A percentile compares a stretch with the other conserved stretches of the same genome.
These are phyloP conservation scores for Hiodon tergisus DNA, from an alignment of 2,113 vertebrate genomes.

Conservation along the genomic window DNA sequence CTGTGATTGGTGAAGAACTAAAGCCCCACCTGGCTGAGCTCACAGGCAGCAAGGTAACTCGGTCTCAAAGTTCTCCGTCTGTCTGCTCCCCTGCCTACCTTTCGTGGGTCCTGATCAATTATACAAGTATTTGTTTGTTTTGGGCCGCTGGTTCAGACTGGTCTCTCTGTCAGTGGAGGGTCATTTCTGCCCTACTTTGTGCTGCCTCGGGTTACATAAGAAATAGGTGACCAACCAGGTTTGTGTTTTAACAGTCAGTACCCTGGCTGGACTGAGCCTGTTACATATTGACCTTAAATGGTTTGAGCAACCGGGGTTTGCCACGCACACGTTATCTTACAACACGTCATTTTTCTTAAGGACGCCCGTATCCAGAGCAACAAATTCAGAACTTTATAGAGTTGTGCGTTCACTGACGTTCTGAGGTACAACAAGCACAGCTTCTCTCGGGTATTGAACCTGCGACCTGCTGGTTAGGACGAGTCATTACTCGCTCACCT, in stretches of 20 bases:
- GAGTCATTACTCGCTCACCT: no score
- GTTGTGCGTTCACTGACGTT: neutral
- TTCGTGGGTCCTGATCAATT: neutral
- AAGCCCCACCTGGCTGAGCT: conserved; percentile 93
- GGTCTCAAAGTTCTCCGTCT: neutral
- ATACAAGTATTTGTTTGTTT: conserved; percentile 17
- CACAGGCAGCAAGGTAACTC: conserved; percentile 69
- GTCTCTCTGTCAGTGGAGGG: conserved; percentile 19
- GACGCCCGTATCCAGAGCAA: no score
- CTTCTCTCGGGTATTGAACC: neutral
- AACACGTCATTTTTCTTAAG: no score
- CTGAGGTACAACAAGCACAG: neutral
- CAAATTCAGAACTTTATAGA: neutral
- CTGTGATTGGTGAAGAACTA: conserved; percentile 93
- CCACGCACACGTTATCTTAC: no score
- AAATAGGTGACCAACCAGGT: conserved; percentile 1
- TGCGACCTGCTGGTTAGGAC: neutral
- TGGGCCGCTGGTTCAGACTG: conserved; percentile 20
- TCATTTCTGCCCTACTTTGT: conserved; percentile 25
- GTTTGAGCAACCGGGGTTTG: conserved; percentile 3
- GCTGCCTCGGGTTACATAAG: conserved; percentile 40
- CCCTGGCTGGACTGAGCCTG: neutral
- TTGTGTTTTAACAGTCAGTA: neutral
- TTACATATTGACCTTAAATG: conserved; percentile 7
- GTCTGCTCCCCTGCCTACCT: neutral